Conservation (phyloP, 1,140 invertebrate species). For the Stegodyphus dumicola region DNA sequence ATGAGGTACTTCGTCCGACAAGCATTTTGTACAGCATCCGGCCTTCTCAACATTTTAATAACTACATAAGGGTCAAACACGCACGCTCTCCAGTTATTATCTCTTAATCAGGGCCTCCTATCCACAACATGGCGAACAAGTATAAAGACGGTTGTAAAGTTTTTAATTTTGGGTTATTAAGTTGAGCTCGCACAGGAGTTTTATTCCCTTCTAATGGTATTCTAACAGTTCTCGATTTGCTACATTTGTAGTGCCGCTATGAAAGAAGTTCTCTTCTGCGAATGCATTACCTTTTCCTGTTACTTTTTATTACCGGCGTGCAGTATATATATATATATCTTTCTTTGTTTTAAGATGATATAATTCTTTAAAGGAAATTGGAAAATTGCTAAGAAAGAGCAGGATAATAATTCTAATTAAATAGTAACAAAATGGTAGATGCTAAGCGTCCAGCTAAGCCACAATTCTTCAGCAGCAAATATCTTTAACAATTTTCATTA, state of each 20-base stretch:
- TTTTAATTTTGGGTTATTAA: constrained; percentile 23
- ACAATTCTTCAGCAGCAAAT: no score
- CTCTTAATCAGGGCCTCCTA: background rate
- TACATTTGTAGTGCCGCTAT: background rate
- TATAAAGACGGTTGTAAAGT: constrained; percentile 7
- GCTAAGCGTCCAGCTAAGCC: no score
- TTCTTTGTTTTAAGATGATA: no score
- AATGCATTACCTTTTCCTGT: no score
- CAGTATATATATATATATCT: no score
- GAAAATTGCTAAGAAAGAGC: no score
- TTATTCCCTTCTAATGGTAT: background rate
- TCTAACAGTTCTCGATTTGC: constrained; percentile 6
- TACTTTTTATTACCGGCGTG: no score
- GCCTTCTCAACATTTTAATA: constrained; percentile 9
- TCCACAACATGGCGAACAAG: background rate
- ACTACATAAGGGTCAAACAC: constrained; percentile 7
- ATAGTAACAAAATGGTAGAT: no score
- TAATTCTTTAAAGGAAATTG: no score
- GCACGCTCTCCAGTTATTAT: background rate
- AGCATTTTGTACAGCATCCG: constrained; percentile 35
- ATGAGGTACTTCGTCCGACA: constrained; percentile 18
- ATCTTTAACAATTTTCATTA: no score
- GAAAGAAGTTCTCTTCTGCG: background rate
- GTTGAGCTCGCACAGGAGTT: background rate
- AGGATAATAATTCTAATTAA: no score